Percentiles rank a stretch among this genome's conserved stretches.
Conservation (phyloP, 1,140 invertebrate genomes). For the Calycopis cecrops region DNA sequence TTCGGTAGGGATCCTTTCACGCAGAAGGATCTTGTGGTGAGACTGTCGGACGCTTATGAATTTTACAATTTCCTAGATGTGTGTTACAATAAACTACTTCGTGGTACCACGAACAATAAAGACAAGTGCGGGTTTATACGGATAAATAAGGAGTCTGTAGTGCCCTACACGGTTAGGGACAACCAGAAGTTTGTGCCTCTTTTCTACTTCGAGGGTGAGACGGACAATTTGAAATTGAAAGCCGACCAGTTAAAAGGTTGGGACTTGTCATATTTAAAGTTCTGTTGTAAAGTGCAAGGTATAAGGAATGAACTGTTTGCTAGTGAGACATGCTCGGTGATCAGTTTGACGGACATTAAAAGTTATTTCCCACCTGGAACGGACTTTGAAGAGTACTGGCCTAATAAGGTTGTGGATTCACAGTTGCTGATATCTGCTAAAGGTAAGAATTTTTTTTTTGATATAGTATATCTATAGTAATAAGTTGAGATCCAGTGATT, state of each 20-base stretch:
- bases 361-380: slow-evolving; percentile 92
- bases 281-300: slow-evolving; percentile 95
- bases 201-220: slow-evolving; percentile 96
- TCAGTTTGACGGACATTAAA: slow-evolving; percentile 91
- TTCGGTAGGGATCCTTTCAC: slow-evolving; percentile 94
- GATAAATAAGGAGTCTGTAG: slow-evolving; percentile 95
- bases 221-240: slow-evolving; percentile 90
- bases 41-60: slow-evolving; percentile 89
- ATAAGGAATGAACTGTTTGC: slow-evolving; percentile 93
- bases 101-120: slow-evolving; percentile 78
- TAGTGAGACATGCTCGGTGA: slow-evolving; percentile 91
- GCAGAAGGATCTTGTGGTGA: slow-evolving; percentile 91
- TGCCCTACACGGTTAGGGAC: slow-evolving; percentile 92
- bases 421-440: slow-evolving; percentile 82
- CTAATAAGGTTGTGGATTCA: slow-evolving; percentile 87
- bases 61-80: slow-evolving; percentile 94
- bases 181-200: slow-evolving; percentile 91
- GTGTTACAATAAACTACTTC: slow-evolving; percentile 88
- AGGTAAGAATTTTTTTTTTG: slow-evolving; percentile 50
- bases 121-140: slow-evolving; percentile 95
- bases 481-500: too few relatives aligned
- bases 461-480: too few relatives aligned
- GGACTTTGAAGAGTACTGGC: slow-evolving; percentile 94
- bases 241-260: slow-evolving; percentile 90
- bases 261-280: slow-evolving; percentile 94